These are phyloP conservation scores for Cossypha polioptera DNA, from an alignment of 2,797 vertebrate genomes.

Conservation along the genomic window DNA sequence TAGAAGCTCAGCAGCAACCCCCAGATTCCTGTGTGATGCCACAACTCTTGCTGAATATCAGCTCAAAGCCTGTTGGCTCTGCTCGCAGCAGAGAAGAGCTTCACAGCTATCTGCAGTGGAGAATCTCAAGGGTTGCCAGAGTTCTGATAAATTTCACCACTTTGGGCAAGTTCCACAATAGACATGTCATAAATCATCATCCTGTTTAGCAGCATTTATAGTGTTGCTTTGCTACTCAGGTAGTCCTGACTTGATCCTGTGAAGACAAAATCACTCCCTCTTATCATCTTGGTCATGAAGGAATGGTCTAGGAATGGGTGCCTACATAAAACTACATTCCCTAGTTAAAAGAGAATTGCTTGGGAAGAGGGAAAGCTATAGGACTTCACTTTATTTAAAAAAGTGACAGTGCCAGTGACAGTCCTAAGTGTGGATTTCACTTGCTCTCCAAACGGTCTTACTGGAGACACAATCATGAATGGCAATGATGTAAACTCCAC, in stretches of 20 bases:
- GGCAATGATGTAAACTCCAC: neutral
- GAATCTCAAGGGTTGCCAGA: neutral
- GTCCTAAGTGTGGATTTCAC: neutral
- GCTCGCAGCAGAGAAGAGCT: neutral
- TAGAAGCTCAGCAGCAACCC: neutral
- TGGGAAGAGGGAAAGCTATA: neutral
- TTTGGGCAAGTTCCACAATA: neutral
- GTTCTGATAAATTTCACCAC: neutral
- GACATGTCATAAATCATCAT: neutral
- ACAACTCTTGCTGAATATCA: neutral
- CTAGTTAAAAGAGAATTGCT: neutral
- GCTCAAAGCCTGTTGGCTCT: neutral
- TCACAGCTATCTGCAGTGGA: neutral
- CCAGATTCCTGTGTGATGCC: neutral
- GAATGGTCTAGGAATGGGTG: neutral
- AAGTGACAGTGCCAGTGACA: neutral
- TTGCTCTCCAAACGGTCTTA: neutral
- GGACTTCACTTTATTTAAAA: neutral
- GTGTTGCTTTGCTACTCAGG: neutral
- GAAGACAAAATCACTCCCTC: neutral
- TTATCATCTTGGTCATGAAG: neutral
- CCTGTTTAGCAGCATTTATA: neutral
- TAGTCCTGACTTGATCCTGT: neutral
- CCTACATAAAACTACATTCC: neutral
- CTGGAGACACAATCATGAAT: accelerated